phyloP scores from a whole-genome alignment of 1,140 invertebrate genomes.

The Tetragnatha versicolor region DNA sequence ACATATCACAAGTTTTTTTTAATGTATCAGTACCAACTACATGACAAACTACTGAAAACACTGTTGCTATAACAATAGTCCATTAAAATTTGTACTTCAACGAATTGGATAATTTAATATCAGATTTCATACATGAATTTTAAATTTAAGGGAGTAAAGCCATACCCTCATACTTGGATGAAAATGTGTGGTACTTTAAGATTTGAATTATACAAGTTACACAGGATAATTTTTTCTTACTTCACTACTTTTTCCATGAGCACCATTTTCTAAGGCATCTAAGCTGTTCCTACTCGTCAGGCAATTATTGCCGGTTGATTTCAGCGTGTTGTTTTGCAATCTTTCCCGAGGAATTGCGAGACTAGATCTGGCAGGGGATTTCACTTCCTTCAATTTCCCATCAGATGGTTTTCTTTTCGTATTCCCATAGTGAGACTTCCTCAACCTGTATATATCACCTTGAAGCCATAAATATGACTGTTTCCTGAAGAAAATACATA shows the following conservation, averaged over 20 bases:
- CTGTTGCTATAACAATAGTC: too few species aligned
- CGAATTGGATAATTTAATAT: too few species aligned
- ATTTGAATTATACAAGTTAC: too few species aligned
- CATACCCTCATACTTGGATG: too few species aligned
- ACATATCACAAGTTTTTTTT: too few species aligned
- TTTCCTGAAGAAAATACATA: too few species aligned
- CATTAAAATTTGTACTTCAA: too few species aligned
- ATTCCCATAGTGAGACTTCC: constrained; percentile 57
- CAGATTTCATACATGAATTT: too few species aligned
- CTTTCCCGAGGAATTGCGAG: constrained; percentile 46
- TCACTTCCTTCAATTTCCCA: constrained; percentile 10
- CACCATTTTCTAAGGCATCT: constrained; percentile 25
- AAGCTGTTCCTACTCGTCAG: constrained; percentile 23
- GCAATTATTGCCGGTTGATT: background rate
- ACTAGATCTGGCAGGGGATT: constrained; percentile 31
- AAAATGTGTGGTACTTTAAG: too few species aligned
- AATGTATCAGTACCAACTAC: too few species aligned
- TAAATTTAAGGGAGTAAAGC: too few species aligned
- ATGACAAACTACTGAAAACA: too few species aligned
- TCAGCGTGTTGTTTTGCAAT: constrained; percentile 17
- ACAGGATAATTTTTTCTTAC: constrained; percentile 4
- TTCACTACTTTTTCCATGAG: background rate
- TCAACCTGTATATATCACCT: constrained; percentile 73
- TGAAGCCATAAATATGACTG: constrained; percentile 79
- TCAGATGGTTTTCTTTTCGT: constrained; percentile 23